A percentile compares a stretch with the other conserved stretches of the same genome.
phyloP scores from a whole-genome alignment of 1,140 invertebrate species.

The Bombus impatiens region DNA sequence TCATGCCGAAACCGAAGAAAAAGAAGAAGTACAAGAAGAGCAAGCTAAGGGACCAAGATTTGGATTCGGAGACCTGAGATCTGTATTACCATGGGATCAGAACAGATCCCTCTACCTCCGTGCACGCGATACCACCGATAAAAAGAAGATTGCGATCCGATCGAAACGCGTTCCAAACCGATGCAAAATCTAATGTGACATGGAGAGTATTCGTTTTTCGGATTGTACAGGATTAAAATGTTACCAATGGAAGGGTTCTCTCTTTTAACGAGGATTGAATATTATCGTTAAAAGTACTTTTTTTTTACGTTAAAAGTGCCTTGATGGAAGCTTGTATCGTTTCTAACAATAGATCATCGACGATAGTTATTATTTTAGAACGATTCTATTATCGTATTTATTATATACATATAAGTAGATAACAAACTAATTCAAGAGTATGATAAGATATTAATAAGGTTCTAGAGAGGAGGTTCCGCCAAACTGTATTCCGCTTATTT shows the following conservation, averaged over 20 bases:
- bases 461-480: background rate
- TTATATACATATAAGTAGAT: constrained; percentile 20
- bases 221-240: constrained; percentile 42
- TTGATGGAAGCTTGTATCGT: background rate
- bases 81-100: background rate
- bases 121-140: constrained; percentile 1
- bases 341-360: constrained; percentile 7
- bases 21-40: constrained; percentile 76
- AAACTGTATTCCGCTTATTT: constrained; percentile 18
- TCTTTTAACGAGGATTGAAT: background rate
- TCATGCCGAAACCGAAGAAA: constrained; percentile 82
- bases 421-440: background rate
- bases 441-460: constrained; percentile 11
- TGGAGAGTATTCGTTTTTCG: background rate
- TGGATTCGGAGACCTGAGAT: constrained; percentile 56
- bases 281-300: background rate
- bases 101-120: background rate
- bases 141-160: background rate
- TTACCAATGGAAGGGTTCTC: constrained; percentile 47
- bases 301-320: background rate
- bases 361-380: background rate
- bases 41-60: constrained; percentile 51
- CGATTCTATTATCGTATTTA: constrained; percentile 36
- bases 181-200: background rate
- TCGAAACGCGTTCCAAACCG: background rate